Percentiles rank a stretch among this genome's conserved stretches.
These are phyloP conservation scores for Campopleginae sp. DNA, from an alignment of 2,888 invertebrate genomes.

Conservation along the genomic window DNA sequence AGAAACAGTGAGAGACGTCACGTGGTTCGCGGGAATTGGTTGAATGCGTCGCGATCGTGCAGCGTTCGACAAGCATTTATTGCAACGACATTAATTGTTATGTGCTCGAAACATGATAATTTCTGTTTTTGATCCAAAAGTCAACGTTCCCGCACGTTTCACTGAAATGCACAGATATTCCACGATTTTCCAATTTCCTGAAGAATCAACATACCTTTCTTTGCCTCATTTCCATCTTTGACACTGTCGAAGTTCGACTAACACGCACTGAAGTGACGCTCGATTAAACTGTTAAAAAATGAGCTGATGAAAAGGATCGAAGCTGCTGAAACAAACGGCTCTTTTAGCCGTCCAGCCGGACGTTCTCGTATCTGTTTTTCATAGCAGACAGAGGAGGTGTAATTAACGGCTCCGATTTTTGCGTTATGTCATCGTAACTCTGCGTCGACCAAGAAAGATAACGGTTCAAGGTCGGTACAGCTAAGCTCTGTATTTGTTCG, in stretches of 20 bases:
- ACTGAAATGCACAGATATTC: background rate
- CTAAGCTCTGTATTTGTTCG: background rate
- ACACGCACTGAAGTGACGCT: background rate
- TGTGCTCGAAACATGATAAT: background rate
- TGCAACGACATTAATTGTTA: background rate
- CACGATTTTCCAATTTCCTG: background rate
- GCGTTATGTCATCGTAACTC: slow-evolving; percentile 67
- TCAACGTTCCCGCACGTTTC: background rate
- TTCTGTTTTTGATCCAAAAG: background rate
- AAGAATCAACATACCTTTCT: slow-evolving; percentile 62
- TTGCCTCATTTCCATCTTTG: slow-evolving; percentile 72
- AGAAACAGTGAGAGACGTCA: background rate
- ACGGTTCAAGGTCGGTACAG: slow-evolving; percentile 69
- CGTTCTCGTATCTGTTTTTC: background rate
- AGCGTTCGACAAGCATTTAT: background rate
- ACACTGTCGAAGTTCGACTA: background rate
- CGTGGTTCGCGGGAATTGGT: background rate
- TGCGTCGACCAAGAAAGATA: slow-evolving; percentile 68
- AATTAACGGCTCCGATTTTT: slow-evolving; percentile 28
- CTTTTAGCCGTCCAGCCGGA: slow-evolving; percentile 33
- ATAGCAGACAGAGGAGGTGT: slow-evolving; percentile 1
- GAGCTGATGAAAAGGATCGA: background rate
- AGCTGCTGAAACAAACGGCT: slow-evolving; percentile 32
- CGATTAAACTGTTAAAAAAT: background rate
- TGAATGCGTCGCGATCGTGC: background rate